phyloP scores from a whole-genome alignment of 2,797 vertebrate species.

The Poeciliopsis presidionis region DNA sequence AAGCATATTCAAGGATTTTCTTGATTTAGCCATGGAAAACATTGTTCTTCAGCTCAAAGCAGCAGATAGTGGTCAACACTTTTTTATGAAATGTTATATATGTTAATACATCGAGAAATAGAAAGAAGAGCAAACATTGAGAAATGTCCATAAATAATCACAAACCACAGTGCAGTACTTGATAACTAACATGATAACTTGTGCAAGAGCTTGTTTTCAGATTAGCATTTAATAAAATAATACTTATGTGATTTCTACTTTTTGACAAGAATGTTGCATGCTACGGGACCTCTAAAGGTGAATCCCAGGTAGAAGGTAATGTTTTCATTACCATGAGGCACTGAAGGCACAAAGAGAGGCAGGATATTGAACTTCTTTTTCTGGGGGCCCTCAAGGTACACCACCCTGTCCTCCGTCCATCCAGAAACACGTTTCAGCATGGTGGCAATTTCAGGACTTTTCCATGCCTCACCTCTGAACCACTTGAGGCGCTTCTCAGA shows the following conservation, averaged over 20 bases:
- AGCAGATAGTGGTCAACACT: not conserved
- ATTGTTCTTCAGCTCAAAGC: slow-evolving; percentile 2
- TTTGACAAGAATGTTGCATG: slow-evolving; percentile 74
- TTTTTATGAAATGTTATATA: not conserved
- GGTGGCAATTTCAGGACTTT: slow-evolving; percentile 53
- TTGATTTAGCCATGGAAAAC: not conserved
- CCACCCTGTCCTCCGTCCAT: slow-evolving; percentile 82
- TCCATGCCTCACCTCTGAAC: slow-evolving; percentile 74
- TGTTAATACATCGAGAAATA: not conserved
- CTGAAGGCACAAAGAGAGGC: slow-evolving; percentile 74
- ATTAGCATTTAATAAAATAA: not conserved
- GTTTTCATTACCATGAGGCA: slow-evolving; percentile 84
- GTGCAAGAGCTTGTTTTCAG: not conserved
- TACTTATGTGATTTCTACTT: slow-evolving; percentile 14
- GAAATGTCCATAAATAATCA: not conserved
- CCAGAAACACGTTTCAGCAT: slow-evolving; percentile 80
- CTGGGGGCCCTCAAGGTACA: slow-evolving; percentile 79
- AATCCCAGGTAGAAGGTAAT: slow-evolving; percentile 88
- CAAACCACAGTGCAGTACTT: not conserved
- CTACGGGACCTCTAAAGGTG: slow-evolving; percentile 83
- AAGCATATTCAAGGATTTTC: not conserved
- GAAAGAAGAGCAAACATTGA: not conserved
- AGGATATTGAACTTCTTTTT: slow-evolving; percentile 73
- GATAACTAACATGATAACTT: not conserved
- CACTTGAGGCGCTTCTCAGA: slow-evolving; percentile 75